Base-by-base conservation (phyloP, 2,113 vertebrate species). In the Odontophorus gujanensis region DNA sequence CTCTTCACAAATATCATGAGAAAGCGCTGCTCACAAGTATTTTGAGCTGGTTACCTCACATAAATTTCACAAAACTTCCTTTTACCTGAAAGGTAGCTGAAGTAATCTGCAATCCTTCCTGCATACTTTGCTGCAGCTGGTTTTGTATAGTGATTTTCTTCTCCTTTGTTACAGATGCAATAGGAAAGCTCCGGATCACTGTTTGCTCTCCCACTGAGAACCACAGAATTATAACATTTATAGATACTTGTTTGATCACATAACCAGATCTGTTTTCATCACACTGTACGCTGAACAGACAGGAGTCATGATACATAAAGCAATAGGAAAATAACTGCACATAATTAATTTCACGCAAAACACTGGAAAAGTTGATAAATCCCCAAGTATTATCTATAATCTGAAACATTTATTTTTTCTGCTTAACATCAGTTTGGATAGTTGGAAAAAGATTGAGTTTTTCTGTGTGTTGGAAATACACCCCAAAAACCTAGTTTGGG, bases 141-240 rank as follows among this genome's bases (percentile, higher is more conserved):
- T 99, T 99, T 97, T 99, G 99, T 84, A 99, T 97, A 50, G 98
- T 98, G 95, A 99, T 99, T 97, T 99, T 99, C 97, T 99, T 99
- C 91, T 99, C 99, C 97, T 99, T 99, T 12, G 98, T 99, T 82
- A 99, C 94, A 3, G 99, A 99, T 34, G 99, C 98, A 68, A 99
- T 98, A 3, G 99, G 99, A 92, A 99, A 99, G 90, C 99, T 99
- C 62, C 99, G 98, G 82, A 99, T 98, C 90, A 99, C 98, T 0
- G 98, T 98, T 97, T 99, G 99, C 96, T 99, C 99, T 78, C 99
- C 99, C 76, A 99, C 99, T 99, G 96, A 65, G 91, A 85, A 53
- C n/a, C 13, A 89, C 22, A 96, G 77, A 75, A 93, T 74, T 36
- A 30, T 42, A 67, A 30, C n/a, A 67, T 88, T 91, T 66, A 85